Evolutionary conservation across 1,140 invertebrate species (phyloP).

Genomic region (Nylanderia fulva): DNA sequence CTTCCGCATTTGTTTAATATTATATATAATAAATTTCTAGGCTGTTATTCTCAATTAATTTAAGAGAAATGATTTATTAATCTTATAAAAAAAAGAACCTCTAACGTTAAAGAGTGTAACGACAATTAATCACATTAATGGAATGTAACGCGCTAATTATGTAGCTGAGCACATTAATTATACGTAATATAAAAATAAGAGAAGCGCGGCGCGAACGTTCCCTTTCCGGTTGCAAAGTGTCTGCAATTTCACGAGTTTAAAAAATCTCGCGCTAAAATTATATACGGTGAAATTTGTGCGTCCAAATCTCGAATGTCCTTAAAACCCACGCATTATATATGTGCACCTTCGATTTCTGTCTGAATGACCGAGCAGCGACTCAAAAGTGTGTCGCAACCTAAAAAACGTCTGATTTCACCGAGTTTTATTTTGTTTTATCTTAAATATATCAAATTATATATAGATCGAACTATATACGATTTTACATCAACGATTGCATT

Average conservation of each 20-base stretch:
- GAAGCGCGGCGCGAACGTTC: not conserved
- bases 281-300: conserved; percentile 12
- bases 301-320: not conserved
- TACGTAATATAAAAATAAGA: conserved; percentile 39
- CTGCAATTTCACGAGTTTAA: not conserved
- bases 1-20: conserved; percentile 32
- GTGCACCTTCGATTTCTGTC: conserved; percentile 44
- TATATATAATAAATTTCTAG: conserved; percentile 42
- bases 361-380: not conserved
- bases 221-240: conserved; percentile 7
- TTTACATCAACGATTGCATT: not conserved
- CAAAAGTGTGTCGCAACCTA: conserved; percentile 75
- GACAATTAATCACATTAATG: conserved; percentile 48
- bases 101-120: not conserved
- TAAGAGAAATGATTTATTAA: conserved; percentile 39
- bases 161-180: conserved; percentile 36
- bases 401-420: conserved; percentile 65
- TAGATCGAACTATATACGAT: not conserved
- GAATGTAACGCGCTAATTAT: conserved; percentile 27
- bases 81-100: not conserved
- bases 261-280: conserved; percentile 18
- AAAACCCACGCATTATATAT: not conserved
- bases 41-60: conserved; percentile 45
- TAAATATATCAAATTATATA: not conserved
- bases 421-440: conserved; percentile 16